Evolutionary conservation across 2,113 vertebrate species (phyloP), one percentile per base, ranked within the genome.

Genomic region (Salvator merianae): DNA sequence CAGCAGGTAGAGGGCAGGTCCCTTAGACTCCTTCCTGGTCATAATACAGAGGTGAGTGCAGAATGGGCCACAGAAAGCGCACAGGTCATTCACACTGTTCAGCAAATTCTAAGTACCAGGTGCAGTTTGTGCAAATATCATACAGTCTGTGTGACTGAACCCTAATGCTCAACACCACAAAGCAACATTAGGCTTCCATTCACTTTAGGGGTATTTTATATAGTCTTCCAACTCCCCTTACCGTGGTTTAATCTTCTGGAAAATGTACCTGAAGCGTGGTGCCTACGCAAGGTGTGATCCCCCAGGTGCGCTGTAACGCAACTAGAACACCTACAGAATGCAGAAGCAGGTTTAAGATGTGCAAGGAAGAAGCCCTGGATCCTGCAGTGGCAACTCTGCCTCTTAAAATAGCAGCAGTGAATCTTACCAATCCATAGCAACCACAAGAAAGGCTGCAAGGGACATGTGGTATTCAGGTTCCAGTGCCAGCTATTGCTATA

Each of bases 351-450:
- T 63, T 68, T 36, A 87, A 82, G 77, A 83, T 4, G 40, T n/a
- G 82, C 75, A 83, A 78, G 0, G 79, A 86, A 20, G n/a, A 88
- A 38, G 72, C 87, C 68, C 84, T 76, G 4, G 71, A 59, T 3
- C 36, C 81, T 26, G 22, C 86, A 2, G 70, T 83, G 88, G 88
- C 88, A 81, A 77, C 85, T 81, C 90, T 50, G 50, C 76, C 86
- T 34, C 87, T 85, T 53, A 82, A 20, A 77, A 85, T 18, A 83
- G 73, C 62, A 36, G 24, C 7, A 24, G 73, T 40, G 75, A 22
- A 79, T 0, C 28, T 6, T 80, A 88, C 81, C 90, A 89, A 93
- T 88, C 91, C 91, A 87, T 74, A 88, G 91, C 90, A 91, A 88
- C 90, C 72, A 87, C 85, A 28, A 47, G 86, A 90, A 26, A 3